A percentile compares a stretch with the other conserved stretches of the same genome.
Evolutionary conservation across 1,140 invertebrate genomes (phyloP).

Genomic region (Lepidurus apus): DNA sequence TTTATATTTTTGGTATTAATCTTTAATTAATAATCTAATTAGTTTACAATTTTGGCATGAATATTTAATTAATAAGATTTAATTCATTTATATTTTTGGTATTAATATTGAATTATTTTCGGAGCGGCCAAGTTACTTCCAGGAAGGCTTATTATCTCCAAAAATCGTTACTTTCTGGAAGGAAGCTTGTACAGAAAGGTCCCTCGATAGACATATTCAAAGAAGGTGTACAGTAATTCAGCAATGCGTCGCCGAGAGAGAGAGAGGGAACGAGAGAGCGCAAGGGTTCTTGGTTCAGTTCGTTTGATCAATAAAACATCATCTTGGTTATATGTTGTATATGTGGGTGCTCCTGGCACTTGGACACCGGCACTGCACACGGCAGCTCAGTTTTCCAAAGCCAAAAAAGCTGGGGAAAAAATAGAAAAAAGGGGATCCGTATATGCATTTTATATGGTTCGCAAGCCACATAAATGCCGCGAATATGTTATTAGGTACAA

Average conservation of each 20-base stretch:
- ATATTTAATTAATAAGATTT: too few relatives aligned
- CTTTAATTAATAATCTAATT: too few relatives aligned
- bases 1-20: too few relatives aligned
- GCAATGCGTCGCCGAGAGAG: not conserved
- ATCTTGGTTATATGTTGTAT: not conserved
- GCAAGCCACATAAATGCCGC: not conserved
- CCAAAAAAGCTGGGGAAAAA: not conserved
- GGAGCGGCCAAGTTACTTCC: too few relatives aligned
- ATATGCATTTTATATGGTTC: not conserved
- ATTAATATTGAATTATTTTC: too few relatives aligned
- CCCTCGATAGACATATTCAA: not conserved
- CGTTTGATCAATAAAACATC: constrained; percentile 11
- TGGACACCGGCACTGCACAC: not conserved
- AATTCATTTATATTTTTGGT: too few relatives aligned
- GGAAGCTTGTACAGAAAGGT: not conserved
- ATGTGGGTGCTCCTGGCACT: not conserved
- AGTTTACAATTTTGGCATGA: too few relatives aligned
- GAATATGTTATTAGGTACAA: not conserved
- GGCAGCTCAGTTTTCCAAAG: not conserved
- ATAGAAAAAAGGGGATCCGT: too few relatives aligned
- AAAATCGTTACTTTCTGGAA: not conserved
- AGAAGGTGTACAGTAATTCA: not conserved
- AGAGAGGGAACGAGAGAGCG: not conserved
- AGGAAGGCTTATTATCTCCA: not conserved
- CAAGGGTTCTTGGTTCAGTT: not conserved